Evolutionary conservation across 2,797 vertebrate genomes (phyloP), one percentile per base, ranked within the genome.

Genomic region (Ctenosaura bakeri): DNA sequence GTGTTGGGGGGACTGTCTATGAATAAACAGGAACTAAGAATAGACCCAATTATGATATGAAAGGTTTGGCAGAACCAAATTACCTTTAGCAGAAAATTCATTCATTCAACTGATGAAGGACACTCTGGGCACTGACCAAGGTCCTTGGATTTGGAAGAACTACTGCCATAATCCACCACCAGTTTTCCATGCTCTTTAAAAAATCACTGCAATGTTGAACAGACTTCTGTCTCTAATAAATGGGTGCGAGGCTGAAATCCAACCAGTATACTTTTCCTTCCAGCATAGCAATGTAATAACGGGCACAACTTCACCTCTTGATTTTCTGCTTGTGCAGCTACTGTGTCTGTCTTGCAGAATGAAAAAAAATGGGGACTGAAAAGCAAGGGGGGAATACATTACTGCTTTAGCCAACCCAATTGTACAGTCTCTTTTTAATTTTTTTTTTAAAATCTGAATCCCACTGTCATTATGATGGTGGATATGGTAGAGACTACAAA

Each of bases 21-120:
- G 86, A 79, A 90, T 84, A 90, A 90, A 90, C 90, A 90, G 85
- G 90, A 90, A 90, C 90, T 77, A 84, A 90, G 79, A 90, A 69
- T 56, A 90, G 86, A 59, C 50, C 81, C 90, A 78, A 71, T 71
- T 9, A 77, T 83, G 80, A 87, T 50, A 90, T 59, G 32, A 87
- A 87, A 78, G 18, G 8, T 14, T 78, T 83, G 35, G 73, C 62
- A 88, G 42, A 62, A 73, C 26, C 79, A 77, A 52, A 83, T 87
- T 83, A 56, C 71, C 71, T 29, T 69, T 35, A 26, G 46, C 80
- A 66, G 85, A 83, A 90, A 78, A 88, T 46, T 66, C 50, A 38
- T 35, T 76, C 29, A 46, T 20, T 9, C 42, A 46, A 6, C 66
- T 66, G 84, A 22, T 18, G 18, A 78, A 16, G 24, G 35, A 18